Evolutionary conservation across 2,797 vertebrate species (phyloP), one percentile per base, ranked within the genome.

Genomic region (Aplochiton taeniatus): DNA sequence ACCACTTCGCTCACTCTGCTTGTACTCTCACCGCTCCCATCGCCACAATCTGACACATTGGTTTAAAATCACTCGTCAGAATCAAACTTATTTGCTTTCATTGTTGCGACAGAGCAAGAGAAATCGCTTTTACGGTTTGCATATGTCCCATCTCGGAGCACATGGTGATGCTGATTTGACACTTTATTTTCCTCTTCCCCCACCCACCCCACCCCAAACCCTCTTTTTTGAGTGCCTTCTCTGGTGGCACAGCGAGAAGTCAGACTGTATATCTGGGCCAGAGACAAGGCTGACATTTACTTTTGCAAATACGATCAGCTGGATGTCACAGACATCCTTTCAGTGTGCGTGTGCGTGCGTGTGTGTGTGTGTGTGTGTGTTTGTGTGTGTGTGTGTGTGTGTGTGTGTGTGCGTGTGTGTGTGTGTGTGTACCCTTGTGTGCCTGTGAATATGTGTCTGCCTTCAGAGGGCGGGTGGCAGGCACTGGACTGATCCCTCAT

Each of bases 221-320:
- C 43, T 13, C n/a, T 52, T 52, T 62, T 57, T 17, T 56, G 31
- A 69, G 53, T 47, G 47, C 42, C 16, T 13, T 58, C n/a, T 12
- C 16, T 44, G 31, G 31, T 31, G 31, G 31, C 20, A 0, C 47
- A 45, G 48, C 55, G 60, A 72, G 49, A 53, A 68, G 66, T 76
- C 46, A 61, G 58, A 59, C 51, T 74, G 58, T 66, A 58, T 70
- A 61, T 68, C 66, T 64, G 52, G 49, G 17, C 52, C 45, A 43
- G 53, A 51, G 63, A 67, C 68, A 62, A 69, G 70, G 72, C 66
- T 83, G 73, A 82, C 62, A 80, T 84, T 80, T 82, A 63, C 74
- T 75, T 61, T 43, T 61, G 70, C 69, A 69, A 79, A 66, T 53
- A 69, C 60, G 66, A 79, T 71, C 65, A 67, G 65, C 66, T 64